Conservation (phyloP, 2,888 invertebrate species). For the Sarcophaga carnaria region DNA sequence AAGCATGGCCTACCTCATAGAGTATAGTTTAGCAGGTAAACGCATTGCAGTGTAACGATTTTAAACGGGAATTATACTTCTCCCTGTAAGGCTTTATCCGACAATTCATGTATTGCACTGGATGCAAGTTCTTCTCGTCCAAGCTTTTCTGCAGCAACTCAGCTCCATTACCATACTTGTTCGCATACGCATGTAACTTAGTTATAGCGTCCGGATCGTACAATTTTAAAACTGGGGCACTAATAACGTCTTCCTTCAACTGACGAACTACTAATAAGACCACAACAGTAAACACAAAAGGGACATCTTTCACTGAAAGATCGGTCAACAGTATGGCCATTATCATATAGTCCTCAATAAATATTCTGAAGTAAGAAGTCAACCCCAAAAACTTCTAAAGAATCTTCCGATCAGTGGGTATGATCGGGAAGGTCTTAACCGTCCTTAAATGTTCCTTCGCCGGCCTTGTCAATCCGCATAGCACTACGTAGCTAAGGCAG, state of each 20-base stretch:
- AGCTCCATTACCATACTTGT: constrained; percentile 65
- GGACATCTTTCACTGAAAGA: constrained; percentile 54
- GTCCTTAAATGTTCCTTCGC: constrained; percentile 43
- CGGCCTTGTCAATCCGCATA: constrained; percentile 53
- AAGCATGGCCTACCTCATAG: constrained; percentile 48
- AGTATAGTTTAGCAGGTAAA: constrained; percentile 44
- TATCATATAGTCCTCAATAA: constrained; percentile 60
- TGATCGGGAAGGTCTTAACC: constrained; percentile 47
- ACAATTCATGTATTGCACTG: constrained; percentile 9
- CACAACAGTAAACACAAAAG: constrained; percentile 45
- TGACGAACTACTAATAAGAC: constrained; percentile 45
- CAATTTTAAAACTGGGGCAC: constrained; percentile 10
- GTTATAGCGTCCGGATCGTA: constrained; percentile 62
- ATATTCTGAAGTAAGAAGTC: constrained; percentile 57
- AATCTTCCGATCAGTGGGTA: constrained; percentile 38
- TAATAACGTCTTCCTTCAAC: constrained; percentile 41
- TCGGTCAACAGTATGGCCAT: constrained; percentile 76
- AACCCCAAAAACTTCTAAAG: constrained; percentile 59
- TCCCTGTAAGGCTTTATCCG: not conserved
- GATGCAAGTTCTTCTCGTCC: constrained; percentile 42
- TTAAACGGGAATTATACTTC: constrained; percentile 26
- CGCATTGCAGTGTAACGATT: constrained; percentile 42
- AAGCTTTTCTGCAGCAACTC: constrained; percentile 64
- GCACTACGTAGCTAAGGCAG: constrained; percentile 54
- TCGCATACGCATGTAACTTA: constrained; percentile 57